Evolutionary conservation across 2,888 invertebrate species (phyloP), one percentile per base, ranked within the genome.

Genomic region (Oxytorus armatus): DNA sequence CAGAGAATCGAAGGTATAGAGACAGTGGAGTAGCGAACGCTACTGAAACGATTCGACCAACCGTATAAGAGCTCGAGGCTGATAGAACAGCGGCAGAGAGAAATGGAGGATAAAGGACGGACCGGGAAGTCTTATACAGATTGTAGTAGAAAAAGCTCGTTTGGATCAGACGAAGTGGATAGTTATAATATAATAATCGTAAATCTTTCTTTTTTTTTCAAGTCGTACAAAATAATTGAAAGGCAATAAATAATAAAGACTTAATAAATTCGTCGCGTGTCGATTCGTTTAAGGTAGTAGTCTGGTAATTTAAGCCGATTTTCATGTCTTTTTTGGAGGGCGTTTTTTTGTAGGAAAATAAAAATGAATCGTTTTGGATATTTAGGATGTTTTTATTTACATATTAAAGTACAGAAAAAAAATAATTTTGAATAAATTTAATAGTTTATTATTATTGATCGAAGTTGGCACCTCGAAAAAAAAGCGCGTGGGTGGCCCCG

Each of bases 1-100:
- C 65, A 39, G 55, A 74, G 59, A 77, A 51, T 77, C 33, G 63
- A 53, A 63, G 61, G n/a, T 44, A 33, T 47, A 10, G 59, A 18
- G 3, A 16, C 14, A 10, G 7, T 63, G n/a, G 23, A 29, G 55
- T 44, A 55, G 25, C 18, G 18, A 25, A 57, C 51, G 44, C 57
- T 55, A 47, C 36, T 23, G 44, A 66, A 79, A 59, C 59, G 47
- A 25, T 59, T 59, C 61, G 66, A 79, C 70, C 70, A 76, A 66
- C 70, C 69, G 10, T 47, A 11, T 59, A 23, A 53, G 25, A 65
- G 57, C 53, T 55, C n/a, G 23, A 57, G 47, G 21, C 39, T 23
- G 68, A 36, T 42, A 39, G 25, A 61, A 39, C 18, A 44, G n/a
- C 23, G 42, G 18, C 8, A 53, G 23, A 65, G 29, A 66, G 29